Base-by-base conservation (phyloP, 2,888 invertebrate genomes). In the Blastobasis adustella region DNA sequence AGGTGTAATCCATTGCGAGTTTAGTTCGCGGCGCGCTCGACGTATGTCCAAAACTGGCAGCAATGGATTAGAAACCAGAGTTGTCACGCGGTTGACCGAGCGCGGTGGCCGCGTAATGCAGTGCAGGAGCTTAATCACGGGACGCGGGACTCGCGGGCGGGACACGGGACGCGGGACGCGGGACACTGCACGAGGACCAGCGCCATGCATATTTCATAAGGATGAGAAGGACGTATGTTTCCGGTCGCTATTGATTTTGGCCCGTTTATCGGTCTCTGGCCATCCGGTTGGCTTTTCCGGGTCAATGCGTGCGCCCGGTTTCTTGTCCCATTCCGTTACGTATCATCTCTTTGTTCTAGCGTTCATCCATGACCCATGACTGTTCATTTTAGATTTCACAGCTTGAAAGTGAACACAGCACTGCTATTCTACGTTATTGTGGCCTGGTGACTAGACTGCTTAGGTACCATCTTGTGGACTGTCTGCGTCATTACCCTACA, bases 181-280 rank as follows among this genome's bases (percentile, higher is more conserved):
- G 41, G 9, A 23, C 23, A 23, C 23, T 54, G 55, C 54, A 55
- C 55, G 54, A 52, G 49, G 56, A 55, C 54, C 48, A 55, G 47
- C 37, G 37, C 55, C 58, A 61, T 71, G 66, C 69, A 71, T 72
- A 67, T 69, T 69, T 65, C 68, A 71, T 71, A 62, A 64, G 63
- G 59, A 54, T 58, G 62, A 61, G 60, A 59, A 59, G 46, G 47
- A 56, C 60, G 63, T 63, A 61, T 61, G 62, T 63, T 60, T 60
- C 58, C 54, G 49, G 49, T 37, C 49, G 55, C 63, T 69, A 73
- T 73, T 71, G 72, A 73, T 73, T 71, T 63, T 58, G 60, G 54
- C 54, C 61, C 58, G 61, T 57, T 61, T 57, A 50, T 60, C 61
- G 58, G 55, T 51, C 44, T 47, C 52, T 61, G 61, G 53, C 60